These are phyloP conservation scores for Ctenopoma kingsleyae DNA, from an alignment of 2,797 vertebrate genomes.

Conservation along the genomic window DNA sequence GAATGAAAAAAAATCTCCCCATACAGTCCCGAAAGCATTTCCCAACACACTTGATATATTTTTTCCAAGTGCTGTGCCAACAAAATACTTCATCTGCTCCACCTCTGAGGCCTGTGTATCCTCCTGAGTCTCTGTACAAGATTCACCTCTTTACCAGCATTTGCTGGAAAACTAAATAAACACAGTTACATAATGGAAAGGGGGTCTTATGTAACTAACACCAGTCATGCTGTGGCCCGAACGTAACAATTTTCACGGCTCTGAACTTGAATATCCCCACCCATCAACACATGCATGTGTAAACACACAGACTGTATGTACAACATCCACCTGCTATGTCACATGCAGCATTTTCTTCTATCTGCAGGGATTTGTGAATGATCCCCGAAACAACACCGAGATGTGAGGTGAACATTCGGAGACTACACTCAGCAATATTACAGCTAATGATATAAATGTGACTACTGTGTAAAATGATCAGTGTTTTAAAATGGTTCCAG, in stretches of 20 bases:
- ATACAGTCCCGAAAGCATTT: constrained; percentile 62
- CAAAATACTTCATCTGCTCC: constrained; percentile 77
- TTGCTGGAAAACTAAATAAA: constrained; percentile 80
- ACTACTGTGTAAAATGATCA: neutral
- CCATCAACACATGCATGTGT: neutral
- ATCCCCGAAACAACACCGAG: constrained; percentile 29
- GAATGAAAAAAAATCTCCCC: constrained; percentile 66
- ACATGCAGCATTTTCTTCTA: constrained; percentile 20
- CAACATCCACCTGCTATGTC: constrained; percentile 23
- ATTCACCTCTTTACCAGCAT: constrained; percentile 74
- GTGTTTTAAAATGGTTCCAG: neutral
- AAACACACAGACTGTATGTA: constrained; percentile 7
- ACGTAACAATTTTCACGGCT: constrained; percentile 57
- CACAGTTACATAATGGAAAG: constrained; percentile 77
- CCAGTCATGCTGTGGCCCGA: constrained; percentile 49
- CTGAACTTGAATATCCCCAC: constrained; percentile 26
- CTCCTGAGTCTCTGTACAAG: constrained; percentile 61
- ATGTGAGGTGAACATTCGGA: constrained; percentile 18
- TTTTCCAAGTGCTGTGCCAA: constrained; percentile 80
- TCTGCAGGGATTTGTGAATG: constrained; percentile 32
- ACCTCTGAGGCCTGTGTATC: constrained; percentile 76
- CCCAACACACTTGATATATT: constrained; percentile 75
- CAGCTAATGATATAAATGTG: neutral
- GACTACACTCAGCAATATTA: neutral
- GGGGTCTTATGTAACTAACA: constrained; percentile 71